phyloP scores from a whole-genome alignment of 2,113 vertebrate genomes.

The Trochalopteron elliotii region DNA sequence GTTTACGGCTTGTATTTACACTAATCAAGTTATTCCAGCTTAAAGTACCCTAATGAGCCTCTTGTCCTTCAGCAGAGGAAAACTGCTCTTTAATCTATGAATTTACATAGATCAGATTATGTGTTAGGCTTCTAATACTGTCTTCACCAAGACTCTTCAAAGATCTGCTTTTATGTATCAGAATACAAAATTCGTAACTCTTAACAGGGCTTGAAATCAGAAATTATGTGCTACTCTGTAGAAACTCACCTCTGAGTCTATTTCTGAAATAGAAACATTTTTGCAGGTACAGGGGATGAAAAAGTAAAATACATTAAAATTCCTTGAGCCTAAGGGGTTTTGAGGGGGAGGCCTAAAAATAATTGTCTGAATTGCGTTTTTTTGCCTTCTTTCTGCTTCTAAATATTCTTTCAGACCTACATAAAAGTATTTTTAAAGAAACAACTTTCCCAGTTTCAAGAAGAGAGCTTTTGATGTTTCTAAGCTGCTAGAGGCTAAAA shows the following conservation, averaged over 20 bases:
- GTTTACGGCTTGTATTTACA: constrained; percentile 16
- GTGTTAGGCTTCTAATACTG: background rate
- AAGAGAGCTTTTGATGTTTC: constrained; percentile 5
- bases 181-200: background rate
- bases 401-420: background rate
- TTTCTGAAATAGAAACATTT: background rate
- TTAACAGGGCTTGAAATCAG: constrained; percentile 3
- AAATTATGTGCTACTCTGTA: background rate
- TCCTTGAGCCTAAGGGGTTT: background rate
- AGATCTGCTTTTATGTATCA: background rate
- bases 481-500: constrained; percentile 12
- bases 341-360: background rate
- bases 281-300: background rate
- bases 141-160: background rate
- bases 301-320: background rate
- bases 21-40: constrained; percentile 27
- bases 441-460: background rate
- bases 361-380: background rate
- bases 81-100: background rate
- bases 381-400: background rate
- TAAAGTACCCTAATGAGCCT: background rate
- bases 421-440: background rate
- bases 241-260: background rate
- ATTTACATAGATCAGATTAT: background rate
- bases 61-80: background rate